Base-by-base conservation (phyloP, 1,140 invertebrate species). In the Venturia canescens region DNA sequence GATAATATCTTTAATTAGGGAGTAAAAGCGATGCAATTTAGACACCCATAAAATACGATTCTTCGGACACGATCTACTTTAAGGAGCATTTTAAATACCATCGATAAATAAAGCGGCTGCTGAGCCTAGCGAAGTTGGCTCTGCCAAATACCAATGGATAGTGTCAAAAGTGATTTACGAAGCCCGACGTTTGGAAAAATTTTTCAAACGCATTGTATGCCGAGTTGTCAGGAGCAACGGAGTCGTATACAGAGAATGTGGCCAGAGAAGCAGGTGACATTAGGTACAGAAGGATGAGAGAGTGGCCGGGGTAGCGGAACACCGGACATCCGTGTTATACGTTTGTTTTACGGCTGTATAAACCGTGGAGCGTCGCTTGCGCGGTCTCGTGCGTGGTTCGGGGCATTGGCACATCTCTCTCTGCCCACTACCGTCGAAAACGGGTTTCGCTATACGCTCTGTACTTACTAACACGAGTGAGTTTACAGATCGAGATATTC, bases 241-340 rank as follows among this genome's bases (percentile, higher is more conserved):
- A 31, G 66, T 53, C n/a, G n/a, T 23, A 21, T 57, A 57, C 27
- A 4, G 15, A 31, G 66, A 29, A 69, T 69, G 15, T 69, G 53
- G 53, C 50, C 80, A 69, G 70, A 13, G 69, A 60, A 11, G 23
- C 60, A 63, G 21, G 60, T 26, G 60, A 63, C 60, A 63, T 9
- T 23, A 27, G 79, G 79, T 60, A 78, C n/a, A n/a, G 66, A 80
- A 83, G 79, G 75, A 66, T 29, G 31, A 77, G 76, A 50, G 80
- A 60, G 79, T 21, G 57, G 82, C 69, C 82, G 80, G 76, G 82
- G 82, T 85, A 87, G 86, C 87, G 88, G 88, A 90, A 90, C 85
- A 83, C 87, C 87, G 90, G 90, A 91, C 89, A 88, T 91, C 90
- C 90, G 89, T 86, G 87, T 88, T 86, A 57, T 82, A 82, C 83